A percentile compares a stretch with the other conserved stretches of the same genome.
phyloP scores from a whole-genome alignment of 1,140 invertebrate genomes.

The Coelopa frigida region DNA sequence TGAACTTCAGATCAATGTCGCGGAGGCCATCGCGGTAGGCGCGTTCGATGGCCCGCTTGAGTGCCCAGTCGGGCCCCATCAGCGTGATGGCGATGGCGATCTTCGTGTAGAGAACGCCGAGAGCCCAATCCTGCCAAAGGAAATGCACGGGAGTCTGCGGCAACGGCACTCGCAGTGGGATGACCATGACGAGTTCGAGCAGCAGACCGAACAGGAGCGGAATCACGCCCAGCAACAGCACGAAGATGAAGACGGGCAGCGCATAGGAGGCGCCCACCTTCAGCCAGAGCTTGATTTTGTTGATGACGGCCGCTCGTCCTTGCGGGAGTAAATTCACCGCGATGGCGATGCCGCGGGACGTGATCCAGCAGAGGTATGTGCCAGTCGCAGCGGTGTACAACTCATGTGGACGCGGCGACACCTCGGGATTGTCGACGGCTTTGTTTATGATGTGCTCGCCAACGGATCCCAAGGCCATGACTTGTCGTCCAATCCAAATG shows the following conservation, averaged over 20 bases:
- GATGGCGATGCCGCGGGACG: conserved; percentile 67
- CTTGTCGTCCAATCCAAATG: conserved; percentile 73
- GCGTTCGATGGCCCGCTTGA: conserved; percentile 84
- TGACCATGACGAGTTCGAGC: conserved; percentile 84
- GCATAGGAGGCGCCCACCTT: conserved; percentile 59
- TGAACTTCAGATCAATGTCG: conserved; percentile 84
- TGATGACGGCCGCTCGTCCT: conserved; percentile 69
- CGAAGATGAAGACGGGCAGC: conserved; percentile 56
- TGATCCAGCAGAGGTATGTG: conserved; percentile 88
- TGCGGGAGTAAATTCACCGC: conserved; percentile 80
- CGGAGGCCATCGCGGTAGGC: conserved; percentile 85
- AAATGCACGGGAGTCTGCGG: conserved; percentile 93
- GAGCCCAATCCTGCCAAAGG: conserved; percentile 94
- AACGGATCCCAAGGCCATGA: conserved; percentile 79
- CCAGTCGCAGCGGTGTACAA: conserved; percentile 85
- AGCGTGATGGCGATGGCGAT: conserved; percentile 94
- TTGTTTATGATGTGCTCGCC: conserved; percentile 43
- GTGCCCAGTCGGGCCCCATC: conserved; percentile 95
- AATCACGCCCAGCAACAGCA: conserved; percentile 80
- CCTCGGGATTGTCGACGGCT: conserved; percentile 35
- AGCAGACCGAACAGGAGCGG: conserved; percentile 88
- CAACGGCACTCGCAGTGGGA: conserved; percentile 85
- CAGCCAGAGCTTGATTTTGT: conserved; percentile 69
- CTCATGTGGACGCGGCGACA: conserved; percentile 75
- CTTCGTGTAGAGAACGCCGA: conserved; percentile 95